These are phyloP conservation scores for Clivina fossor DNA, from an alignment of 2,888 invertebrate species.

Conservation along the genomic window DNA sequence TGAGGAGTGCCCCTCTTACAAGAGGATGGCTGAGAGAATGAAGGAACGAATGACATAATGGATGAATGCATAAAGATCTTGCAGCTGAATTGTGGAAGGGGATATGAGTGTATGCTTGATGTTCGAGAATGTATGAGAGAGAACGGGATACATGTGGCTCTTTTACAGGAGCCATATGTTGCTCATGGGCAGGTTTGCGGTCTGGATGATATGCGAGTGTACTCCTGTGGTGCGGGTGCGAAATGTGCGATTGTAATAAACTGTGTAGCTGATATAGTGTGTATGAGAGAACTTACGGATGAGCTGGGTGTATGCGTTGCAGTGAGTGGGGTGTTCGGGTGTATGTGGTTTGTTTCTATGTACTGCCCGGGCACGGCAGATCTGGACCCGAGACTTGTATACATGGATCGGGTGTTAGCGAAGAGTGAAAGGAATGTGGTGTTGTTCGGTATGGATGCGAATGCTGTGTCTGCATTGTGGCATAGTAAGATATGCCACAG, in stretches of 20 bases:
- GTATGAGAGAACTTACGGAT: background rate
- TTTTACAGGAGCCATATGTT: no score
- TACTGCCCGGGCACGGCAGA: constrained; percentile 33
- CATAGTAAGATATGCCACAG: constrained; percentile 27
- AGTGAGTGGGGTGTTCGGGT: constrained; percentile 34
- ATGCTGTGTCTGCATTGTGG: constrained; percentile 40
- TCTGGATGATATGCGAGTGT: background rate
- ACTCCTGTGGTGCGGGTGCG: background rate
- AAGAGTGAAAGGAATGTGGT: constrained; percentile 3
- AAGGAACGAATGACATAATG: no score
- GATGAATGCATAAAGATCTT: no score
- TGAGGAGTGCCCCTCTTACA: no score
- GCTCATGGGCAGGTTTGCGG: no score
- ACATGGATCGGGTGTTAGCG: constrained; percentile 6
- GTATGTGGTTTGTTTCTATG: constrained; percentile 34
- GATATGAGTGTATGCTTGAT: no score
- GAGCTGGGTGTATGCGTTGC: constrained; percentile 21
- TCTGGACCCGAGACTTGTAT: constrained; percentile 12
- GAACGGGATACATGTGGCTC: no score
- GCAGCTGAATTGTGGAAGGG: no score
- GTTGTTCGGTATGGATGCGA: constrained; percentile 40
- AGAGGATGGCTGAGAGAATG: no score
- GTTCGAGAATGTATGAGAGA: no score
- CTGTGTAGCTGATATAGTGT: background rate
- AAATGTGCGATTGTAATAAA: constrained; percentile 30